Evolutionary conservation across 2,113 vertebrate species (phyloP), one percentile per base, ranked within the genome.

Genomic region (Dasypus novemcinctus): DNA sequence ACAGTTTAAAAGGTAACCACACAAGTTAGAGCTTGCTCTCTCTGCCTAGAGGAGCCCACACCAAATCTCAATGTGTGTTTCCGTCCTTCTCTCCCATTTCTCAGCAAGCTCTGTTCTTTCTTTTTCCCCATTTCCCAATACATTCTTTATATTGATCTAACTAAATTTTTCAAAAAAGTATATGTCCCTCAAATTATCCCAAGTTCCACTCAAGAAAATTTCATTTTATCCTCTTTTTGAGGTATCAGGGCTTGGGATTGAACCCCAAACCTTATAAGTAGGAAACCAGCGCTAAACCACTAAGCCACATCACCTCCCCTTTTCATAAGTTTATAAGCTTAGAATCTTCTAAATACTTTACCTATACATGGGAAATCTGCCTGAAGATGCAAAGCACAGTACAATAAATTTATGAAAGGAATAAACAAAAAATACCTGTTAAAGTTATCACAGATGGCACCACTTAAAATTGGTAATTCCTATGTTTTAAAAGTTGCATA

Each of bases 391-490:
- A 94, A 98, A 98, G 97, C 98, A 98, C 87, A 97, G 96, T 76
- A 98, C 98, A 98, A 98, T 98, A 98, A 98, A 98, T 96, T 98
- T 97, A 97, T 98, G 97, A 98, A 98, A 98, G 94, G 49, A 97
- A 96, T 94, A 97, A 98, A 98, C 97, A 98, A 98, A 98, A 98
- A 98, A 98, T 98, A 99, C 98, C 98, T 98, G 98, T 98, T 98
- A 98, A 98, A 98, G 98, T 98, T 97, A 98, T 94, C 97, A 94
- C 96, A 97, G 98, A 97, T 97, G 98, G 98, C 98, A 98, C 98
- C 98, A 98, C 95, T 98, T 96, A 96, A 98, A 98, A 98, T 66
- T 96, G 87, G 90, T 98, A 97, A 97, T 97, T 96, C 33, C 72
- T 97, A 41, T 95, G 86, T 96, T 95, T 96, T 80, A 93, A 98